Base-by-base conservation (phyloP, 2,888 invertebrate species). In the Meta bourneti region DNA sequence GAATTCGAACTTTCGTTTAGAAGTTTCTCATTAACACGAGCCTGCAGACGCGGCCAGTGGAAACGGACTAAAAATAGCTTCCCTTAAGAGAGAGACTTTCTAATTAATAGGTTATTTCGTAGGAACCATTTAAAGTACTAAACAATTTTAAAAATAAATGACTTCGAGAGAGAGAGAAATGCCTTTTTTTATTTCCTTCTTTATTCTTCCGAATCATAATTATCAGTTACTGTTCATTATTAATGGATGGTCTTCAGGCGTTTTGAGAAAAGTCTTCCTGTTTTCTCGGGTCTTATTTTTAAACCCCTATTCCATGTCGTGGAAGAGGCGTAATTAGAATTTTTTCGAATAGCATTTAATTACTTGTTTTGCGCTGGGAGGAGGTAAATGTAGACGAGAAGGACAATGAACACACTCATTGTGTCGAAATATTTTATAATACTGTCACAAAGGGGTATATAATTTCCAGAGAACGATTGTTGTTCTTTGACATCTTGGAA, bases 91-190 rank as follows among this genome's bases (percentile, higher is more conserved):
- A n/a, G n/a, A n/a, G 54, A n/a, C 75, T 75, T 70, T 61, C 87
- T 87, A 79, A 87, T 87, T 87, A 87, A 87, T 87, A 80, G 87
- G 72, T 87, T 87, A 87, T 87, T 87, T 79, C 72, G 20, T 34
- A 70, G 72, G 34, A 87, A 54, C 52, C 54, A 80, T 87, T 80
- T 54, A 87, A 87, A 87, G 71, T 71, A 72, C 87, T 80, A 72
- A 79, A 80, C 80, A 79, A 80, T 80, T n/a, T 87, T 79, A 87
- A 86, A 80, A 52, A 87, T 80, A 80, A 79, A 87, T 87, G 87
- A 87, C 87, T 87, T 79, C 52, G 61, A 78, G 78, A 71, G 70
- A 71, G 70, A 78, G 49, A 51, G 34, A 34, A 34, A 34, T 34
- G 34, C 34, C 34, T 34, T 34, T 34, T 34, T 34, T 34, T 34